These are phyloP conservation scores for Acropora yongei DNA, from an alignment of 64 coral and sea anemone species.

Conservation along the genomic window DNA sequence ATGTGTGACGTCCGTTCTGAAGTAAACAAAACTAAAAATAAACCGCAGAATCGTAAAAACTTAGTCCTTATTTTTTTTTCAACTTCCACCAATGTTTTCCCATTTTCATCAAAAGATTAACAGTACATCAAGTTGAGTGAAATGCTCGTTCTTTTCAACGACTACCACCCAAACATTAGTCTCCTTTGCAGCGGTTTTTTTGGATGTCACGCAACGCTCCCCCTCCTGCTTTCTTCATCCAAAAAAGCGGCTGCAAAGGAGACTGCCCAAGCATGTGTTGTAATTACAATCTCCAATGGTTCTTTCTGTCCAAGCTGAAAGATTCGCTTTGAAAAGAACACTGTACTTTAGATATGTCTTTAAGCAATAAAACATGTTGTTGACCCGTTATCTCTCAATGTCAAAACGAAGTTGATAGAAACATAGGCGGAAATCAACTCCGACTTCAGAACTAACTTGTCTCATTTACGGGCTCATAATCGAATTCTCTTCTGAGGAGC, in stretches of 20 bases:
- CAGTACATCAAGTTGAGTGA: background rate
- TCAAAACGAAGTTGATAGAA: conserved; percentile 8
- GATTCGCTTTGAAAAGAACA: too few species aligned
- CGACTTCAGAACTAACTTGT: background rate
- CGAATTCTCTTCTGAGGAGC: background rate
- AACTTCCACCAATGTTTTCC: background rate
- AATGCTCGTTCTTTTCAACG: background rate
- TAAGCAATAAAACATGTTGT: background rate
- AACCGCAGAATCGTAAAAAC: background rate
- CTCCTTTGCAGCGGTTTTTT: too few species aligned
- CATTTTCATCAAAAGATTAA: conserved; percentile 4
- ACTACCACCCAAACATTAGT: background rate
- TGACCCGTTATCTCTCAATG: background rate
- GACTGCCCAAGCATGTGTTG: background rate
- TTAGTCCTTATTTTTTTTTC: background rate
- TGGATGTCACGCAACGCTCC: too few species aligned
- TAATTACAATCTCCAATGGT: conserved; percentile 6
- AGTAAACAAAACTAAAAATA: conserved; percentile 1
- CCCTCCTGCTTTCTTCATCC: too few species aligned
- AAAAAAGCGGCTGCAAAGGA: too few species aligned
- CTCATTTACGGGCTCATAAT: background rate
- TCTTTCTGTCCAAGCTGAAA: background rate
- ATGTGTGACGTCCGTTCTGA: background rate
- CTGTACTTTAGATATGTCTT: background rate
- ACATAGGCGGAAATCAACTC: background rate